Evolutionary conservation across 1,140 invertebrate genomes (phyloP).

Genomic region (Theocolax elegans): DNA sequence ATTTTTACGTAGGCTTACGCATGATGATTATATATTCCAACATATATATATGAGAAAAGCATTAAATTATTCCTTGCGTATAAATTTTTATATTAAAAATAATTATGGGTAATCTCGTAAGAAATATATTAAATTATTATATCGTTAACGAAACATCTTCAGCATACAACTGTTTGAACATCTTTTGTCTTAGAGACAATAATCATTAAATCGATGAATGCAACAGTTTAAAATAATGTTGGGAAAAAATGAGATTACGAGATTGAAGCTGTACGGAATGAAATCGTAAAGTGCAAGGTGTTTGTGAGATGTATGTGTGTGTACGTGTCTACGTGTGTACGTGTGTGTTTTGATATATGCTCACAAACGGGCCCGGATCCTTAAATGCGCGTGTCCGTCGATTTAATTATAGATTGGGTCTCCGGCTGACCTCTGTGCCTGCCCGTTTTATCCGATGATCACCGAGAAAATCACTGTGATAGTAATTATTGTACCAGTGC

Average conservation of each 20-base stretch:
- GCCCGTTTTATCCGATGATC: slow-evolving; percentile 52
- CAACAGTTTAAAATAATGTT: no score
- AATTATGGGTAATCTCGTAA: no score
- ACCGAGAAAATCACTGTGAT: slow-evolving; percentile 51
- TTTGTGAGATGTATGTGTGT: slow-evolving; percentile 16
- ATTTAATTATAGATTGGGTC: slow-evolving; percentile 67
- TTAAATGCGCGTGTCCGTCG: slow-evolving; percentile 46
- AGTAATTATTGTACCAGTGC: slow-evolving; percentile 53
- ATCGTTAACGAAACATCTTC: no score
- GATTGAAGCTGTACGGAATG: slow-evolving; percentile 16
- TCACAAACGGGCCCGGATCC: slow-evolving; percentile 14
- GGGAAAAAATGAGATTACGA: slow-evolving; percentile 1
- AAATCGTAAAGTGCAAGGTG: slow-evolving; percentile 25
- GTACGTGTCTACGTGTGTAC: slow-evolving; percentile 9
- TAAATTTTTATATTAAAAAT: no score
- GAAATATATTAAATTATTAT: no score
- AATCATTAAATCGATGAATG: no score
- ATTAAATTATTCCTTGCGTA: no score
- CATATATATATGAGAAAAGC: no score
- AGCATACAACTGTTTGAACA: no score
- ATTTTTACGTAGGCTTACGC: no score
- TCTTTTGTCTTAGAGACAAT: no score
- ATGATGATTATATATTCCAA: no score
- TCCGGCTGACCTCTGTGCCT: slow-evolving; percentile 55
- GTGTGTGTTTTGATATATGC: slow-evolving; percentile 19